These are phyloP conservation scores for Echiichthys vipera DNA, from an alignment of 2,797 vertebrate species.

Conservation along the genomic window DNA sequence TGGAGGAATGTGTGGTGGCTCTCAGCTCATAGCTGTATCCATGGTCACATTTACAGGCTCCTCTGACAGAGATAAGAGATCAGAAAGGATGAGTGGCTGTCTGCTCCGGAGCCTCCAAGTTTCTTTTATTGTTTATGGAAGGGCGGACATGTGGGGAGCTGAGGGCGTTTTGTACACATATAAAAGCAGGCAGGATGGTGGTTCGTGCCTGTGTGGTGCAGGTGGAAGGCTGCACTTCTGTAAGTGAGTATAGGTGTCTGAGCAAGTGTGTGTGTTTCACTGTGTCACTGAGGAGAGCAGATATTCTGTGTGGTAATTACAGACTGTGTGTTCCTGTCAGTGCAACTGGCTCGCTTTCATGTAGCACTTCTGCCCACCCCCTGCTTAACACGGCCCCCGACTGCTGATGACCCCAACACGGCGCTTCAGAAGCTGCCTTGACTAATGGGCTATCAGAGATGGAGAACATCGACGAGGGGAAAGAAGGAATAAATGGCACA, in stretches of 20 bases:
- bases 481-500: constrained; percentile 12
- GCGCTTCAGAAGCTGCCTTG: constrained; percentile 38
- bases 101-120: constrained; percentile 24
- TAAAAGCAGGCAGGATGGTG: background rate
- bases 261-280: background rate
- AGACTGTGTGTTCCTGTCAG: constrained; percentile 64
- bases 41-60: constrained; percentile 43
- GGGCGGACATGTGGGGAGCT: constrained; percentile 25
- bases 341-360: constrained; percentile 46
- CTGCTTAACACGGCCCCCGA: constrained; percentile 53
- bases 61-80: constrained; percentile 46
- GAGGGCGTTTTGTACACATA: constrained; percentile 12
- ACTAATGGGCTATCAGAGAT: constrained; percentile 59
- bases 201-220: background rate
- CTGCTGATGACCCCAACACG: constrained; percentile 52
- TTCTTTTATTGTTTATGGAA: constrained; percentile 35
- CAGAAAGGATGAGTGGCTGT: constrained; percentile 1
- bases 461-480: constrained; percentile 21
- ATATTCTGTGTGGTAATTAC: constrained; percentile 70
- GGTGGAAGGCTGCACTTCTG: background rate
- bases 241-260: constrained; percentile 13
- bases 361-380: constrained; percentile 47
- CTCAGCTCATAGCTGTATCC: constrained; percentile 31
- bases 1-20: constrained; percentile 33
- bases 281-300: constrained; percentile 31